These are phyloP conservation scores for Melanotaenia parkinsoni DNA, from an alignment of 2,797 vertebrate species.

Conservation along the genomic window DNA sequence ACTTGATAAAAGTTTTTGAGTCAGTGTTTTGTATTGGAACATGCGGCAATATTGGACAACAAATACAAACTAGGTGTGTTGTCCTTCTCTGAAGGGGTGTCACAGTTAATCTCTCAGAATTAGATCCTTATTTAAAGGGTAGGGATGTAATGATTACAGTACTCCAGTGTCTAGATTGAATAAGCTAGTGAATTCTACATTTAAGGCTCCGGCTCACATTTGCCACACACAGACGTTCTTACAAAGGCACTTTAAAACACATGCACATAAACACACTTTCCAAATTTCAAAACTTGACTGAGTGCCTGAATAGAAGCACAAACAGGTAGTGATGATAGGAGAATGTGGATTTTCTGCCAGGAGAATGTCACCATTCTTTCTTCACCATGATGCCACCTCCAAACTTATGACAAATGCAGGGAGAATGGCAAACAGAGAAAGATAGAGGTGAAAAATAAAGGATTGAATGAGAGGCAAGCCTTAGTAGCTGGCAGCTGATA, in stretches of 20 bases:
- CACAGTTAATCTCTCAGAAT: no score
- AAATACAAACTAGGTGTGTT: not conserved
- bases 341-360: slow-evolving; percentile 58
- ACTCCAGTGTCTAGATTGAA: not conserved
- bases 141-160: no score
- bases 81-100: no score
- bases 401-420: slow-evolving; percentile 50
- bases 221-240: slow-evolving; percentile 13
- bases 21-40: no score
- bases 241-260: slow-evolving; percentile 3
- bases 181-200: not conserved
- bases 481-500: slow-evolving; percentile 61
- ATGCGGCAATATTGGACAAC: not conserved
- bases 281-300: slow-evolving; percentile 24
- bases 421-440: slow-evolving; percentile 19
- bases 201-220: slow-evolving; percentile 50
- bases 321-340: slow-evolving; percentile 51
- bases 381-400: slow-evolving; percentile 40
- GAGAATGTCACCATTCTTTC: slow-evolving; percentile 62
- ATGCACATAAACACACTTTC: slow-evolving; percentile 13
- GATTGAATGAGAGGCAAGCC: slow-evolving; percentile 56
- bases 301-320: slow-evolving; percentile 33
- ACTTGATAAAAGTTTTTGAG: not conserved
- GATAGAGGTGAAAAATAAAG: slow-evolving; percentile 31
- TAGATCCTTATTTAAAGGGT: no score